phyloP scores from a whole-genome alignment of 1,140 invertebrate genomes.

The Bicyclus anynana region DNA sequence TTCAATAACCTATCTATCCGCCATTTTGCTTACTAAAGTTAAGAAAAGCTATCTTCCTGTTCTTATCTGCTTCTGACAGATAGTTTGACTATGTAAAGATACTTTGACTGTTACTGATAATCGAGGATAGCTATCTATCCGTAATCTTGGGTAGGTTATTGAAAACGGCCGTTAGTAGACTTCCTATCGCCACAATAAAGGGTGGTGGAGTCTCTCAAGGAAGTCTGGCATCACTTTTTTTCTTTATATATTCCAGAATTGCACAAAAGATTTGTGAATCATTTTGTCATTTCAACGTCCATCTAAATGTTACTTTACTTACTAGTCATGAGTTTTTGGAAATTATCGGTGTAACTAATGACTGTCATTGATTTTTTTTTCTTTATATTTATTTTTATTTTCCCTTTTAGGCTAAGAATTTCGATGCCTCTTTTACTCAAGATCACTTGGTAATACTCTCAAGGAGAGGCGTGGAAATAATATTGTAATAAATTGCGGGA shows the following conservation, averaged over 20 bases:
- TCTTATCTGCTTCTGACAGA: too few species aligned
- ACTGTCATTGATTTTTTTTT: conserved; percentile 2
- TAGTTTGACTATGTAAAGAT: too few species aligned
- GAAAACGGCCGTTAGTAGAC: too few species aligned
- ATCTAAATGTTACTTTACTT: conserved; percentile 23
- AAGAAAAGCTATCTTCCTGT: too few species aligned
- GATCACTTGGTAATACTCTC: conserved; percentile 32
- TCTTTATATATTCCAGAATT: conserved; percentile 1
- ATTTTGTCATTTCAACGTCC: neutral
- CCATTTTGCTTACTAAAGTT: too few species aligned
- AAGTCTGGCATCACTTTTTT: too few species aligned
- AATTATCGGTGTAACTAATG: conserved; percentile 31
- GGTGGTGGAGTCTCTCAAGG: too few species aligned
- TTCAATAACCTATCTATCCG: too few species aligned
- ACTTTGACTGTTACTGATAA: too few species aligned
- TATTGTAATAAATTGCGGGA: conserved; percentile 4
- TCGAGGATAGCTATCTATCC: too few species aligned
- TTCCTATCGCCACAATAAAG: too few species aligned
- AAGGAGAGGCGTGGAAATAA: conserved; percentile 36
- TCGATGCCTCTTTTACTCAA: conserved; percentile 37
- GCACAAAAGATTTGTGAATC: conserved; percentile 14
- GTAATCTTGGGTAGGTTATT: too few species aligned
- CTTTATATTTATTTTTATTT: conserved; percentile 27
- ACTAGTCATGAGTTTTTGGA: conserved; percentile 64
- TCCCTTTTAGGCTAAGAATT: conserved; percentile 38